Base-by-base conservation (phyloP, 2,797 vertebrate genomes). In the Ispidina picta region DNA sequence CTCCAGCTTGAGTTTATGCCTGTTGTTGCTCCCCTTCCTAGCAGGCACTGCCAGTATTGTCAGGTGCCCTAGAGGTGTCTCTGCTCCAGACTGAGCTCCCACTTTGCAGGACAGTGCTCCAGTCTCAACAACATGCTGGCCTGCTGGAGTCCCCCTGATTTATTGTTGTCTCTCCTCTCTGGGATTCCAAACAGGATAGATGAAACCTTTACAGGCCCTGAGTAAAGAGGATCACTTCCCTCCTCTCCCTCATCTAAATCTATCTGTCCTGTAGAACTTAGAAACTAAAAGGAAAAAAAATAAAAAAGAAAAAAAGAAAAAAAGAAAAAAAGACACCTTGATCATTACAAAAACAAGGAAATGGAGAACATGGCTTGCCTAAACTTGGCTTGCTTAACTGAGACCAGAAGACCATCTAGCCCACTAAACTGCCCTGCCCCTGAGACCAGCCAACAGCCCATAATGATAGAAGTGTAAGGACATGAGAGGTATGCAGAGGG, bases 141-240 rank as follows among this genome's bases (percentile, higher is more conserved):
- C 12, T 77, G 33, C 37, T 60, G 44, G 2, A 75, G 2, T 7
- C 10, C 5, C 17, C 52, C 46, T 73, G 7, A 15, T 51, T 74
- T 48, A 22, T 44, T 12, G 1, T 20, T 56, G 5, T 21, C 12
- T 52, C 35, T 31, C 28, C 8, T 29, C 20, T 54, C 35, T 39
- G 35, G 11, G 12, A 11, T 5, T 16, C 5, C 28, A 83, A 70
- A 56, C 5, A 65, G 54, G 37, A 43, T 1, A 35, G 9, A 37
- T 31, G 29, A 88, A 19, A 5, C 11, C 10, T 2, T 0, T 0
- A 31, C 2, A 6, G 10, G 8, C 5, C 5, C 28, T 60, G 20
- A 58, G 12, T 7, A 2, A 1, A 72, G 12, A 6, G n/a, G 2
- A 26, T 48, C 39, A 33, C 11, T 8, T 8, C 11, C 28, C 8